These are phyloP conservation scores for Rhamnusium bicolor DNA, from an alignment of 2,888 invertebrate genomes.

Conservation along the genomic window DNA sequence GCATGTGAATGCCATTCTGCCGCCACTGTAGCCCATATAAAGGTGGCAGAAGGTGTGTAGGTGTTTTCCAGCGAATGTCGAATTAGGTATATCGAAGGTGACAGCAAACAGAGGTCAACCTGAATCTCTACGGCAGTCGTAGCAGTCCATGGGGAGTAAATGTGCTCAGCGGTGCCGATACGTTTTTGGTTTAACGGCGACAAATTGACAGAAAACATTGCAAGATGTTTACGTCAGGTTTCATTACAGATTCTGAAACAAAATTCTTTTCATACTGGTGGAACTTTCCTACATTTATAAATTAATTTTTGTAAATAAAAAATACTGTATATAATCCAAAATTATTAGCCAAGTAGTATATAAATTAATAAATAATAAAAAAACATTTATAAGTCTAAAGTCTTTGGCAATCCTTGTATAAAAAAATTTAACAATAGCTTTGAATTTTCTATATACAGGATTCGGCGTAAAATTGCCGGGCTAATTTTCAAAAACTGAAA, in stretches of 20 bases:
- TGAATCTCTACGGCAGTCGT: constrained; percentile 59
- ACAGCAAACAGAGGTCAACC: constrained; percentile 65
- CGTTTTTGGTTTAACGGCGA: constrained; percentile 36
- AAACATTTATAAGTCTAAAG: too few relatives aligned
- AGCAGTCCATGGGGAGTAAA: constrained; percentile 44
- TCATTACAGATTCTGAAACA: not conserved
- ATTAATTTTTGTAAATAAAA: not conserved
- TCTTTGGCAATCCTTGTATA: too few relatives aligned
- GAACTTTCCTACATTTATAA: not conserved
- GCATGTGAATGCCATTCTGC: constrained; percentile 47
- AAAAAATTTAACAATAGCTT: too few relatives aligned
- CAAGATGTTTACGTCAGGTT: constrained; percentile 26
- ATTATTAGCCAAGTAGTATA: too few relatives aligned
- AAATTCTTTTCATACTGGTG: not conserved
- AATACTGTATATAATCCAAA: too few relatives aligned
- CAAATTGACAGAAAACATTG: constrained; percentile 43
- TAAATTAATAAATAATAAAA: too few relatives aligned
- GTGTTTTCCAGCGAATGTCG: constrained; percentile 56
- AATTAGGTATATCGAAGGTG: constrained; percentile 60
- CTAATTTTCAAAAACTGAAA: too few relatives aligned
- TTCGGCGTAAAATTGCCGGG: too few relatives aligned
- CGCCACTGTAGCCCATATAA: constrained; percentile 38
- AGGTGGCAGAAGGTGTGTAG: constrained; percentile 29
- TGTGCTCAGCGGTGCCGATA: constrained; percentile 32
- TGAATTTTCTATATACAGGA: too few relatives aligned